phyloP scores from a whole-genome alignment of 2,797 vertebrate genomes.

The Microchirus variegatus region DNA sequence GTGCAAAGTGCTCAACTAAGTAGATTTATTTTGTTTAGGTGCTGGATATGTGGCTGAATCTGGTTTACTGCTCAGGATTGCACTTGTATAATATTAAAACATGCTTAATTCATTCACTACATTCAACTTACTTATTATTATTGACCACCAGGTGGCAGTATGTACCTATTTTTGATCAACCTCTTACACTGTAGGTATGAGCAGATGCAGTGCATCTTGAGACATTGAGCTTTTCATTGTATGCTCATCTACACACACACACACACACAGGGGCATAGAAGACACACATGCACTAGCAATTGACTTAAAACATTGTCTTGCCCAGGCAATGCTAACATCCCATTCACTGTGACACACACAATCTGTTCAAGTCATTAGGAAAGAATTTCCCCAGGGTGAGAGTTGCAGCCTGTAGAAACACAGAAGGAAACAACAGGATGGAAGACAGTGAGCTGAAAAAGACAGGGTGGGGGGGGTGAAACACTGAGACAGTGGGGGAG shows the following conservation, averaged over 20 bases:
- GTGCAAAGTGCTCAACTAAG: not conserved
- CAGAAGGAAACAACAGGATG: constrained; percentile 32
- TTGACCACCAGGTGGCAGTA: constrained; percentile 66
- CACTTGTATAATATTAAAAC: not conserved
- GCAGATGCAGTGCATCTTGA: constrained; percentile 24
- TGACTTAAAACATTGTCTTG: constrained; percentile 34
- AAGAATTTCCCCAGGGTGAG: constrained; percentile 47
- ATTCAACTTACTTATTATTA: not conserved
- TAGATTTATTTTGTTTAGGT: not conserved
- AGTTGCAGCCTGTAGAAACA: constrained; percentile 23
- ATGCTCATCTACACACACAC: not conserved
- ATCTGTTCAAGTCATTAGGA: constrained; percentile 45
- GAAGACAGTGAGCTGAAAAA: constrained; percentile 35
- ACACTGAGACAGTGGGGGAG: constrained; percentile 38
- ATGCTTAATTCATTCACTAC: not conserved
- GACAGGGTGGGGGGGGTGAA: constrained; percentile 35
- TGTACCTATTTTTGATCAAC: constrained; percentile 16
- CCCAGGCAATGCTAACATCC: constrained; percentile 37
- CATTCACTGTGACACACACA: constrained; percentile 25
- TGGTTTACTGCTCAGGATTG: not conserved
- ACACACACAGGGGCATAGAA: not conserved
- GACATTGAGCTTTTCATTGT: constrained; percentile 12
- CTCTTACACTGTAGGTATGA: constrained; percentile 5
- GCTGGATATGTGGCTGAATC: constrained; percentile 7
- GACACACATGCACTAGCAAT: constrained; percentile 20